Conservation (phyloP, 2,797 vertebrate genomes). For the Cottoperca gobio region DNA sequence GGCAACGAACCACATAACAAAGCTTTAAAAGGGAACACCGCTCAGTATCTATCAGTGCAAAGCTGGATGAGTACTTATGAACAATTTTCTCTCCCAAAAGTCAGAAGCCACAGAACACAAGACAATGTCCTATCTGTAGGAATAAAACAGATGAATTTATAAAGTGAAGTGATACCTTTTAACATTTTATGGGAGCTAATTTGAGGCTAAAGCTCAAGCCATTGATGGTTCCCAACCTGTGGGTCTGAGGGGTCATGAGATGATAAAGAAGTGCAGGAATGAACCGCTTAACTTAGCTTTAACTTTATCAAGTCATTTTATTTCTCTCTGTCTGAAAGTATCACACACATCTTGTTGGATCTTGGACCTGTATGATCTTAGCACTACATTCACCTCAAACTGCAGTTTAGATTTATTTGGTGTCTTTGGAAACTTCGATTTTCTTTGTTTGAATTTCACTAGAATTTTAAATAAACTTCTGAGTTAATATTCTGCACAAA, state of each 20-base stretch:
- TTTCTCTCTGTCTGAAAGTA: no score
- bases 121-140: slow-evolving; percentile 33
- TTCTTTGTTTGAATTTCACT: no score
- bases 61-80: slow-evolving; percentile 26
- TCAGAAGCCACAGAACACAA: slow-evolving; percentile 18
- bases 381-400: no score
- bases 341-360: no score
- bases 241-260: not conserved
- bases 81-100: slow-evolving; percentile 14
- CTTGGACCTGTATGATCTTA: no score
- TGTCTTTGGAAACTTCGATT: no score
- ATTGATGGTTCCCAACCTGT: not conserved
- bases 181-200: slow-evolving; percentile 2
- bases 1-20: slow-evolving; percentile 46
- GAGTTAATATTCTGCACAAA: no score
- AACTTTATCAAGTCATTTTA: no score
- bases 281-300: accelerated
- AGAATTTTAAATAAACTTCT: no score
- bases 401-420: no score
- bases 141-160: slow-evolving; percentile 24
- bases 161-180: not conserved
- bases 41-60: slow-evolving; percentile 49
- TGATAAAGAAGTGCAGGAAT: not conserved
- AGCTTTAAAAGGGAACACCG: slow-evolving; percentile 72
- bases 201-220: slow-evolving; percentile 4